These are phyloP conservation scores for Anthophora plumipes DNA, from an alignment of 2,888 invertebrate genomes.

Conservation along the genomic window DNA sequence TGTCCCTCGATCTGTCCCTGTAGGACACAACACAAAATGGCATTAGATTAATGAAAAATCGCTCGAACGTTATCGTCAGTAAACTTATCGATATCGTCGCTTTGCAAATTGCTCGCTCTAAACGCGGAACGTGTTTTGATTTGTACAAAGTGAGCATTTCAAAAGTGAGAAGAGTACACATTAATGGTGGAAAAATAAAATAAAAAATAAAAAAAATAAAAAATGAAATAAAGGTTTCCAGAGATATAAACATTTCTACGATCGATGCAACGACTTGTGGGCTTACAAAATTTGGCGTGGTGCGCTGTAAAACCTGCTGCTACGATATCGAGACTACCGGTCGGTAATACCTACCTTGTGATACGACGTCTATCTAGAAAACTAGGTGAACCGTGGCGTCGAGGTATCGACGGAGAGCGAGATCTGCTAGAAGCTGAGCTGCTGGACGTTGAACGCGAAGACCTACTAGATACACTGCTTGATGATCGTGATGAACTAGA, in stretches of 20 bases:
- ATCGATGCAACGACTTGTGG: conserved; percentile 63
- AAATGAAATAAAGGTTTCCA: conserved; percentile 20
- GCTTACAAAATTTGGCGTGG: conserved; percentile 70
- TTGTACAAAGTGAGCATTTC: conserved; percentile 1
- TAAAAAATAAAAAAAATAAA: conserved; percentile 44
- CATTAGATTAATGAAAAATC: conserved; percentile 58
- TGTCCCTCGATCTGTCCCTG: conserved; percentile 83
- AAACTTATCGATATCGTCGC: conserved; percentile 49
- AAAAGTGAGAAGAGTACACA: conserved; percentile 7
- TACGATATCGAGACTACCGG: conserved; percentile 46
- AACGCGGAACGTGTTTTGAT: not conserved
- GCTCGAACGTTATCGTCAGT: conserved; percentile 18
- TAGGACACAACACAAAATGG: conserved; percentile 80
- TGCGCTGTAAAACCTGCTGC: conserved; percentile 68
- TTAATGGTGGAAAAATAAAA: conserved; percentile 13
- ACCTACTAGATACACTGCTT: conserved; percentile 86
- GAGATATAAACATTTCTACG: conserved; percentile 67
- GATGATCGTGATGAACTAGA: conserved; percentile 84
- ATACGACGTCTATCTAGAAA: conserved; percentile 97
- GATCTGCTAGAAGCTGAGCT: conserved; percentile 86
- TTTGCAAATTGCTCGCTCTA: conserved; percentile 19
- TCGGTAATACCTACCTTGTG: conserved; percentile 90
- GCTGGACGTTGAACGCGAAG: conserved; percentile 85
- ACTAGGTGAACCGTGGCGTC: conserved; percentile 96
- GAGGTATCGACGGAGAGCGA: conserved; percentile 95